These are phyloP conservation scores for Sinocyclocheilus anophthalmus DNA, from an alignment of 2,113 vertebrate species.

Conservation along the genomic window DNA sequence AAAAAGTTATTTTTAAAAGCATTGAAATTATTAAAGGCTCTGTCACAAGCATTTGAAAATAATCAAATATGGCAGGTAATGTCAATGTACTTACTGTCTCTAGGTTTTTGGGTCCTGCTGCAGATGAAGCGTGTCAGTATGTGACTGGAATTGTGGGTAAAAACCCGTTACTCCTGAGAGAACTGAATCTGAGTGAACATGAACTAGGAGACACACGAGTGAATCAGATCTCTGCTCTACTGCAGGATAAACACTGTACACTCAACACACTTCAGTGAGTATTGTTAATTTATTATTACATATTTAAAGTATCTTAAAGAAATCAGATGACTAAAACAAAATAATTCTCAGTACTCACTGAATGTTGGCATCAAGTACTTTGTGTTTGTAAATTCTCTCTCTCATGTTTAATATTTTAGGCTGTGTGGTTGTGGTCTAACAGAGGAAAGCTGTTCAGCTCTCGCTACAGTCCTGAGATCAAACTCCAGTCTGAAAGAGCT, in stretches of 20 bases:
- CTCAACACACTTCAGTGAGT: not conserved
- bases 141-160: not conserved
- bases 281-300: not conserved
- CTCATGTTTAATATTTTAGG: not conserved
- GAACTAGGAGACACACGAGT: too few species aligned
- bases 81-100: not conserved
- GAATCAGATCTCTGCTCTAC: too few species aligned
- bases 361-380: not conserved
- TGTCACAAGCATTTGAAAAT: not conserved
- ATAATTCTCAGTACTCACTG: not conserved
- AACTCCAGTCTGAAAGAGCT: too few species aligned
- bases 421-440: not conserved
- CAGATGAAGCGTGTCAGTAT: not conserved
- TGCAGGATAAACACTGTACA: slow-evolving; percentile 30
- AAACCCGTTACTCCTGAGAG: not conserved
- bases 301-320: not conserved
- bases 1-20: not conserved
- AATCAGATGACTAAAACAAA: not conserved
- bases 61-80: not conserved
- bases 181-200: too few species aligned
- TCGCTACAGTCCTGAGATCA: not conserved
- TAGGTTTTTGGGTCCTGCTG: not conserved
- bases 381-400: not conserved
- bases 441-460: not conserved
- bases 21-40: not conserved